Evolutionary conservation across 2,113 vertebrate species (phyloP).

Genomic region (Climacteris rufus): DNA sequence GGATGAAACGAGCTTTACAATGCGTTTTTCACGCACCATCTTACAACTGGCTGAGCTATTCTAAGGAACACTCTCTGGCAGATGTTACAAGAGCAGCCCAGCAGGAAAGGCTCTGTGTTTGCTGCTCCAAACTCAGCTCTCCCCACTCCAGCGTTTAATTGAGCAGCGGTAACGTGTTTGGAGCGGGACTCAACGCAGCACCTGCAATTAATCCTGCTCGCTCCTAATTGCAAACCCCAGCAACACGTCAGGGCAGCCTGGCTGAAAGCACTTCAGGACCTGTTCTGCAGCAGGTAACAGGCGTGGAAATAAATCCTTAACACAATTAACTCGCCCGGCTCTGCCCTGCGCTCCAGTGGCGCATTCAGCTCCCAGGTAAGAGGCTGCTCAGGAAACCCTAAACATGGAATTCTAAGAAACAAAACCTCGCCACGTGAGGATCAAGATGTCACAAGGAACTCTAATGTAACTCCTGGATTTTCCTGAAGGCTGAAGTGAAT

Average conservation of each 20-base stretch:
- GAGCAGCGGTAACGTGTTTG: background rate
- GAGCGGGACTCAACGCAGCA: background rate
- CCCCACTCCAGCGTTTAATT: background rate
- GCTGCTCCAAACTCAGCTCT: background rate
- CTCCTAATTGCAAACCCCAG: constrained; percentile 36
- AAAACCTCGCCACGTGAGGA: background rate
- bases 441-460: background rate
- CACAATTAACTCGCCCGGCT: background rate
- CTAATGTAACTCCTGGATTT: background rate
- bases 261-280: background rate
- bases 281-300: background rate
- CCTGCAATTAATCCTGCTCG: constrained; percentile 33
- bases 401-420: background rate
- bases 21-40: background rate
- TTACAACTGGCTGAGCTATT: background rate
- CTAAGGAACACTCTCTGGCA: background rate
- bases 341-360: background rate
- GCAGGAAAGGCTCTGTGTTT: background rate
- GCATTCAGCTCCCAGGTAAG: background rate
- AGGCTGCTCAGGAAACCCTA: background rate
- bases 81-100: background rate
- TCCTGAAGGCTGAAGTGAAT: background rate
- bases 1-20: background rate
- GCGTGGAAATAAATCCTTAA: background rate
- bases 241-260: background rate